A percentile compares a stretch with the other conserved stretches of the same genome.
These are phyloP conservation scores for Formicarius rufipectus DNA, from an alignment of 2,113 vertebrate genomes.

Conservation along the genomic window DNA sequence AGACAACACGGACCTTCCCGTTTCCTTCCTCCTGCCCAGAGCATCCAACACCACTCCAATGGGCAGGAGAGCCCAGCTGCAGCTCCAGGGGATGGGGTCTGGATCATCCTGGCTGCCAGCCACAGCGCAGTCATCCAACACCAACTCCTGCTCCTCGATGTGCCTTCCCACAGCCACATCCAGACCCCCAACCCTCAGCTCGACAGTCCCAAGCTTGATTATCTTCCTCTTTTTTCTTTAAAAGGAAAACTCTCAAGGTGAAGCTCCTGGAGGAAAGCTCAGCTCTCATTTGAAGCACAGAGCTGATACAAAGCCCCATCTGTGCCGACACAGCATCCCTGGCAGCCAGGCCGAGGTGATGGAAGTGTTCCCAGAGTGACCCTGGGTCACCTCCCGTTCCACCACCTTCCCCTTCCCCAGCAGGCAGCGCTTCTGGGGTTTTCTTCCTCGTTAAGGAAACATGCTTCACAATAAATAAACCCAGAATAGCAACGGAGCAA, in stretches of 20 bases:
- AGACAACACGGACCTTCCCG: rapidly evolving
- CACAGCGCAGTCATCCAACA: rapidly evolving
- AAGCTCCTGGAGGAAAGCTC: neutral
- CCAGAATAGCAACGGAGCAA: neutral
- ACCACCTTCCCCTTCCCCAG: neutral
- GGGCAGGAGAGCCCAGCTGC: rapidly evolving
- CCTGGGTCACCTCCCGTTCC: neutral
- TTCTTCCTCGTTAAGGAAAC: conserved; percentile 15
- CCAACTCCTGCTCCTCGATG: neutral
- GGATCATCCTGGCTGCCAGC: rapidly evolving
- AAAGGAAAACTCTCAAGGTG: neutral
- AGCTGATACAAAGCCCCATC: neutral
- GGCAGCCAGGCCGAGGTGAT: neutral
- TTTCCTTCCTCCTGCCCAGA: neutral
- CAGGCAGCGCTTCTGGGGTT: neutral
- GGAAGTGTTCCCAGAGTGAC: neutral
- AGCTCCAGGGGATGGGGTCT: rapidly evolving
- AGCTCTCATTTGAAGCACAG: rapidly evolving
- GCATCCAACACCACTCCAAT: neutral
- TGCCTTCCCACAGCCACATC: neutral
- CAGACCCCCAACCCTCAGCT: neutral
- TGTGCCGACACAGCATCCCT: neutral
- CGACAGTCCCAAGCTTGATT: neutral
- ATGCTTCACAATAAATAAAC: neutral
- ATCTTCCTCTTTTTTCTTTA: neutral